Base-by-base conservation (phyloP, 1,140 invertebrate genomes). In the Drosophila parvula region DNA sequence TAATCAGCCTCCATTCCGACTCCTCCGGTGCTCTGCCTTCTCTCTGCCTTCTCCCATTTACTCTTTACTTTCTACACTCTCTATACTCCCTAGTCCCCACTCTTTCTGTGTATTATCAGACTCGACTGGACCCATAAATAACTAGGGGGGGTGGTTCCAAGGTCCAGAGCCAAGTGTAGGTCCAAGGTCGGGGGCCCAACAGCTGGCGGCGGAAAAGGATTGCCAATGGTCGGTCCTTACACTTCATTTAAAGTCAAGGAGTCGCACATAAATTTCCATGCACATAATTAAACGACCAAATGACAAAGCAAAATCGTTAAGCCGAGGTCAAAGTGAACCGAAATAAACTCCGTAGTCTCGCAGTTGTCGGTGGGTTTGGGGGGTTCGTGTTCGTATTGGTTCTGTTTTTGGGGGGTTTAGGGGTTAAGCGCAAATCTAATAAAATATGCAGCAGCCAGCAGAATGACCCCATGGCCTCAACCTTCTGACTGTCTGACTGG, bases 221-320 rank as follows among this genome's bases (percentile, higher is more conserved):
- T 83, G 81, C 41, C 74, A 79, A 63, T 79, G 79, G 53, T 69
- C 77, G 79, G 53, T 69, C 77, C 83, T 88, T 88, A 88, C 83
- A 88, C 78, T 89, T 89, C 84, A 89, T 89, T 89, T 89, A 89
- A 89, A 89, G 80, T 89, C 74, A 88, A 89, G 84, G 69, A 88
- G 80, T 89, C 84, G 84, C 85, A 89, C 84, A 89, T 89, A 89
- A 89, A 89, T 89, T 89, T 81, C 78, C 80, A 89, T 89, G 84
- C 85, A 89, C 84, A 88, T 88, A 88, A 88, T 88, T 88, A 89
- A 89, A 89, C 85, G 81, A 57, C 62, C 84, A 70, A 88, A 89
- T 89, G 84, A 89, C 84, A 89, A 89, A 89, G 84, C 84, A 84
- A 84, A 89, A 89, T 88, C 83, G 79, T 86, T 79, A 74, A 80